These are phyloP conservation scores for Trissolcus brochymenae DNA, from an alignment of 2,888 invertebrate species.

Conservation along the genomic window DNA sequence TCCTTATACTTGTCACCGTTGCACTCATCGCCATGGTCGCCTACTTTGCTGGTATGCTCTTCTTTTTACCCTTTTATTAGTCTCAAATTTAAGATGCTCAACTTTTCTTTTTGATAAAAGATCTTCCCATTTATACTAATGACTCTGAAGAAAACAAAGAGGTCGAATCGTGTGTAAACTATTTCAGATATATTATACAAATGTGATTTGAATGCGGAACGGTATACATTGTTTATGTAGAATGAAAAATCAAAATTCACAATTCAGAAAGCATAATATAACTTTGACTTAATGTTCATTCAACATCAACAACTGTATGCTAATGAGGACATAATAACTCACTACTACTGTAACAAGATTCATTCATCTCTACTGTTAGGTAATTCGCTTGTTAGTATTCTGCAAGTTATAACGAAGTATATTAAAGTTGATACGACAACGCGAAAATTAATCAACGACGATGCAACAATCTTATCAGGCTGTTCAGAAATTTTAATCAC, in stretches of 20 bases:
- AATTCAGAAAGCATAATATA: conserved; percentile 27
- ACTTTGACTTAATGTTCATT: conserved; percentile 49
- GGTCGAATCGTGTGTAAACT: too few relatives aligned
- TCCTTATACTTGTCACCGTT: conserved; percentile 92
- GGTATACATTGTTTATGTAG: conserved; percentile 13
- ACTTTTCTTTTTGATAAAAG: too few relatives aligned
- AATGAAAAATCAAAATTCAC: conserved; percentile 27
- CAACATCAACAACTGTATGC: conserved; percentile 53
- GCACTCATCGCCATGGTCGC: conserved; percentile 94
- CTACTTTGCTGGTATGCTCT: conserved; percentile 90
- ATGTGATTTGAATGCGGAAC: background rate
- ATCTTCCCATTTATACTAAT: too few relatives aligned
- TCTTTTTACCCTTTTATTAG: too few relatives aligned
- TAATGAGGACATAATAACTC: conserved; percentile 54
- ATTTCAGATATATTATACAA: background rate
- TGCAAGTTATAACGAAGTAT: conserved; percentile 53
- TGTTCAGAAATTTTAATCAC: conserved; percentile 29
- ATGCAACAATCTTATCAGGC: conserved; percentile 41
- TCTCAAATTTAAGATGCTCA: too few relatives aligned
- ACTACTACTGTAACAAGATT: conserved; percentile 51
- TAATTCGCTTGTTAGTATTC: conserved; percentile 56
- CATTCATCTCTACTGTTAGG: conserved; percentile 51
- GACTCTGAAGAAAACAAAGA: too few relatives aligned
- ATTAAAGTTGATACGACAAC: conserved; percentile 52
- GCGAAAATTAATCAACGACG: conserved; percentile 50